A percentile compares a stretch with the other conserved stretches of the same genome.
Conservation (phyloP, 2,888 invertebrate species). For the Pristionchus japonicus region DNA sequence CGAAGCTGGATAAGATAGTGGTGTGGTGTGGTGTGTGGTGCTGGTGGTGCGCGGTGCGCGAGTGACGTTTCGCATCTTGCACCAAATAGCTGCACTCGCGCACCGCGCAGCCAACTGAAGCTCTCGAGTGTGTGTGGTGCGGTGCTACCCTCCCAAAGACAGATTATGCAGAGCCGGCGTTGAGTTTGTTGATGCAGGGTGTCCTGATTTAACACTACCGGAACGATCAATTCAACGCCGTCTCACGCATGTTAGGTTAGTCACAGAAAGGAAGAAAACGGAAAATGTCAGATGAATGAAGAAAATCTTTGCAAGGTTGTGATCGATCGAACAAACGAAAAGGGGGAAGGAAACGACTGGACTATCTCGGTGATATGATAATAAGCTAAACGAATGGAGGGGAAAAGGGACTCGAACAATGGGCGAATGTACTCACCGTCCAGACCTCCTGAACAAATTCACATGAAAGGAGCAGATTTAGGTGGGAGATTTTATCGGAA, state of each 20-base stretch:
- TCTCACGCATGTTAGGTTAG: neutral
- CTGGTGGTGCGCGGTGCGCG: slow-evolving; percentile 17
- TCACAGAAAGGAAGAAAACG: neutral
- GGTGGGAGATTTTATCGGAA: neutral
- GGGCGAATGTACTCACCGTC: slow-evolving; percentile 24
- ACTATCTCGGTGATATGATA: slow-evolving; percentile 5
- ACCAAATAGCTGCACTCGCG: neutral
- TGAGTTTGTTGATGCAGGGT: neutral
- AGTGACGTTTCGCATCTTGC: neutral
- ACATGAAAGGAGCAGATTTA: slow-evolving; percentile 34
- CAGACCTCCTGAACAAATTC: slow-evolving; percentile 30
- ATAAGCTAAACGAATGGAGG: neutral
- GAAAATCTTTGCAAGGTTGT: neutral
- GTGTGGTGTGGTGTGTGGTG: slow-evolving; percentile 10
- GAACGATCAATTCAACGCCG: neutral
- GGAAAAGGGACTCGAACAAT: neutral
- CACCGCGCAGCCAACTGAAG: neutral
- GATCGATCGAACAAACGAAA: neutral
- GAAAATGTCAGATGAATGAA: slow-evolving; percentile 20
- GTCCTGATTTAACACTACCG: neutral
- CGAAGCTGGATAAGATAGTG: slow-evolving; percentile 30
- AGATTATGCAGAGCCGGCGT: neutral
- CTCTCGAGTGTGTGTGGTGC: slow-evolving; percentile 6
- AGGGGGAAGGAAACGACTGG: neutral
- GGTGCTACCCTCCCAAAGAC: neutral